Evolutionary conservation across 2,113 vertebrate species (phyloP).

Genomic region (Isurus oxyrinchus): DNA sequence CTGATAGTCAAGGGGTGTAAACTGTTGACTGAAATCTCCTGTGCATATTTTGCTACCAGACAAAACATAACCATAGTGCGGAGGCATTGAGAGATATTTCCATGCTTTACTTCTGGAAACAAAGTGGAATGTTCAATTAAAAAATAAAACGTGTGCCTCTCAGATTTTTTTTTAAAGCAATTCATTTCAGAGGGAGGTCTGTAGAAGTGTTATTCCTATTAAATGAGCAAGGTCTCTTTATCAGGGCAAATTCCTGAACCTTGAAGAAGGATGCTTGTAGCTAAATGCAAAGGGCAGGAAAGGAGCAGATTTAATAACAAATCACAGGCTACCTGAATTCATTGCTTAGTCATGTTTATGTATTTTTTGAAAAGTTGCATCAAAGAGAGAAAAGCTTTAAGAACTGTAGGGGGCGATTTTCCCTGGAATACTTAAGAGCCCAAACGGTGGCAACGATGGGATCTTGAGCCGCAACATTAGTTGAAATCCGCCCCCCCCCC

Average conservation of each 20-base stretch:
- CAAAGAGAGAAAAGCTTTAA: too few relatives aligned
- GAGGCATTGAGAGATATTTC: not conserved
- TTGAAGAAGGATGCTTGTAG: not conserved
- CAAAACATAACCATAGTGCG: not conserved
- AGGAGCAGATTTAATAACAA: not conserved
- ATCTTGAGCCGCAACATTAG: too few relatives aligned
- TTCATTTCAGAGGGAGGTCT: not conserved
- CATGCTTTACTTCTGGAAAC: too few relatives aligned
- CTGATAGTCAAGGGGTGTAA: not conserved
- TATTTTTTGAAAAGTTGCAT: not conserved
- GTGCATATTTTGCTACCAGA: not conserved
- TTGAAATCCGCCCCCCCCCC: too few relatives aligned
- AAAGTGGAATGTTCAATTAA: not conserved
- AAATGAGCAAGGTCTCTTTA: not conserved
- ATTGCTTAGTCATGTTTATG: not conserved
- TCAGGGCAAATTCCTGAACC: not conserved
- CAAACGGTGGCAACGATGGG: too few relatives aligned
- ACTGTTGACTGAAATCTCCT: not conserved
- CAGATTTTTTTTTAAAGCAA: not conserved
- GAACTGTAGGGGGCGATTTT: too few relatives aligned
- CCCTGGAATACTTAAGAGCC: too few relatives aligned
- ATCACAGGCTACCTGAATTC: not conserved
- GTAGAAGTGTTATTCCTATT: not conserved
- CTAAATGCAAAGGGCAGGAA: not conserved
- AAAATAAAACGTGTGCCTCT: not conserved